Percentiles rank a stretch among this genome's conserved stretches.
These are phyloP conservation scores for Ursus arctos DNA, from an alignment of 2,113 vertebrate species.

Conservation along the genomic window DNA sequence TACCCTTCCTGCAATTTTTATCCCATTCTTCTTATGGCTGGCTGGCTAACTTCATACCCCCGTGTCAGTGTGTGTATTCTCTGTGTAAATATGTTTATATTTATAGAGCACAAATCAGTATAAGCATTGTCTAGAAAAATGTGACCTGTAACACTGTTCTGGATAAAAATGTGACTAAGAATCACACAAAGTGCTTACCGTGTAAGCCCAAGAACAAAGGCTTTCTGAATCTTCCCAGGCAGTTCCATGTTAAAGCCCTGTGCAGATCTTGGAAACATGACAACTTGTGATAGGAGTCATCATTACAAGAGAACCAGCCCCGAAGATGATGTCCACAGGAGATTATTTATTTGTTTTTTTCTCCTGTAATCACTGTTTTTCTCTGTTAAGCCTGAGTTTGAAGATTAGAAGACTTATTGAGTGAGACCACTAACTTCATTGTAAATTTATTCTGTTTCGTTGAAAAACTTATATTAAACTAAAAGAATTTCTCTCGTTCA, in stretches of 20 bases:
- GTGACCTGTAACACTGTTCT: slow-evolving; percentile 75
- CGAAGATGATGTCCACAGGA: neutral
- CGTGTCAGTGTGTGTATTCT: slow-evolving; percentile 60
- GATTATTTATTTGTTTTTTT: neutral
- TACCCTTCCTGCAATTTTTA: slow-evolving; percentile 92
- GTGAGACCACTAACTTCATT: neutral
- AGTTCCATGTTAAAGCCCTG: slow-evolving; percentile 63
- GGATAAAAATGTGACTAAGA: slow-evolving; percentile 73
- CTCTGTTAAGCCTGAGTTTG: slow-evolving; percentile 11
- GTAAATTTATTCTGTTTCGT: slow-evolving; percentile 37
- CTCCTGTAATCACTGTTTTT: slow-evolving; percentile 23
- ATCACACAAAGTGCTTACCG: slow-evolving; percentile 84
- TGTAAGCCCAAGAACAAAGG: slow-evolving; percentile 85
- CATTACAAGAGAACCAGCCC: neutral
- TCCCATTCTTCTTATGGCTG: slow-evolving; percentile 97
- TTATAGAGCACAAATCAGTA: slow-evolving; percentile 83
- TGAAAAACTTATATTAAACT: slow-evolving; percentile 44
- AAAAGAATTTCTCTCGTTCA: slow-evolving; percentile 25
- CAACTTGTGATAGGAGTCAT: neutral
- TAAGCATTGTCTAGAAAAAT: slow-evolving; percentile 58
- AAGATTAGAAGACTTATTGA: slow-evolving; percentile 29
- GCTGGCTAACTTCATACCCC: slow-evolving; percentile 87
- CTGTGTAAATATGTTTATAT: slow-evolving; percentile 82
- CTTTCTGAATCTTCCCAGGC: slow-evolving; percentile 79
- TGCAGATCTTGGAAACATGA: slow-evolving; percentile 48